phyloP scores from a whole-genome alignment of 2,888 invertebrate species.

The Drosophila anceps region DNA sequence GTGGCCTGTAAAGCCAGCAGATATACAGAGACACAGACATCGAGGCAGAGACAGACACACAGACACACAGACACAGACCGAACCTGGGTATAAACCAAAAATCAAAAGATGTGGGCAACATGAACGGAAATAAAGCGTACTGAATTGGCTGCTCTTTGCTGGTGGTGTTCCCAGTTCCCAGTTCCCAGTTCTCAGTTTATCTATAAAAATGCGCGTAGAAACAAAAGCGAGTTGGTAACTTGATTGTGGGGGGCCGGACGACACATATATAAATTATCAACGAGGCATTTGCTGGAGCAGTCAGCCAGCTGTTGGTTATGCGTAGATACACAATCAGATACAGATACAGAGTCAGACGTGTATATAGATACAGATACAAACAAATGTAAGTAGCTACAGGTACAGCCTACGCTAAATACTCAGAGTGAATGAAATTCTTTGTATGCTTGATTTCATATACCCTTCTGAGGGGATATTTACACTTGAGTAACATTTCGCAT shows the following conservation, averaged over 20 bases:
- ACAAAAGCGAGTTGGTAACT: slow-evolving; percentile 70
- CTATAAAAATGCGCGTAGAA: slow-evolving; percentile 65
- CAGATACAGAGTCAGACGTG: slow-evolving; percentile 17
- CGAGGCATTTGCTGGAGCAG: slow-evolving; percentile 45
- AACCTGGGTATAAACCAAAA: slow-evolving; percentile 44
- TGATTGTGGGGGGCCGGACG: slow-evolving; percentile 80
- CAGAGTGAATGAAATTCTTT: slow-evolving; percentile 57
- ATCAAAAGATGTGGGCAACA: slow-evolving; percentile 68
- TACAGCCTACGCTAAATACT: slow-evolving; percentile 45
- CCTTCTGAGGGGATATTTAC: background rate
- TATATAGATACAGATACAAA: slow-evolving; percentile 36
- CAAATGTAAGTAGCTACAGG: slow-evolving; percentile 32
- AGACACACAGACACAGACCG: background rate
- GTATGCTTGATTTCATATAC: background rate
- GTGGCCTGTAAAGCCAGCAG: slow-evolving; percentile 28
- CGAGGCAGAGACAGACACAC: background rate
- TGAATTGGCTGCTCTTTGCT: slow-evolving; percentile 6
- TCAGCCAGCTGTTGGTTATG: slow-evolving; percentile 31
- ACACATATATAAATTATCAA: slow-evolving; percentile 79
- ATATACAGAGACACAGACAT: background rate
- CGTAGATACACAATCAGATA: slow-evolving; percentile 37
- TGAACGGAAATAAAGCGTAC: slow-evolving; percentile 70
- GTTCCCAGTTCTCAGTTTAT: slow-evolving; percentile 34
- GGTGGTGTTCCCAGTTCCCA: background rate
- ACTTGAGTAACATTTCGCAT: background rate